phyloP scores from a whole-genome alignment of 1,140 invertebrate species.

The Chlorops oryzae region DNA sequence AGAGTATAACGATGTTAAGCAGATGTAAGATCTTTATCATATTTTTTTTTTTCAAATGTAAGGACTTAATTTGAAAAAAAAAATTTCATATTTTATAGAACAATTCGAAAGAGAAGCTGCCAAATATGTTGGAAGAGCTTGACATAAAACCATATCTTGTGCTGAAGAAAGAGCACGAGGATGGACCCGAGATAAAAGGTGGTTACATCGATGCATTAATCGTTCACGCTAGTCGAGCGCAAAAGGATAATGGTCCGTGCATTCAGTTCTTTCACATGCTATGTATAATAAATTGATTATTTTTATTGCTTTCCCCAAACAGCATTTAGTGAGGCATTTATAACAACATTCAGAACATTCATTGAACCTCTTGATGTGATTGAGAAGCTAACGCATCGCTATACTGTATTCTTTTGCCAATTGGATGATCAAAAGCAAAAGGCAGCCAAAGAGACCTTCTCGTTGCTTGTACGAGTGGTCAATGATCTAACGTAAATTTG shows the following conservation, averaged over 20 bases:
- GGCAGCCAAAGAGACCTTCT: slow-evolving; percentile 79
- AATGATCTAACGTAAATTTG: slow-evolving; percentile 86
- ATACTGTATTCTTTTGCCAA: slow-evolving; percentile 67
- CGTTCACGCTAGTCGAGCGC: slow-evolving; percentile 84
- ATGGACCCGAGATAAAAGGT: slow-evolving; percentile 82
- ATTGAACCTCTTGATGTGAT: slow-evolving; percentile 82
- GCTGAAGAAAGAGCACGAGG: slow-evolving; percentile 72
- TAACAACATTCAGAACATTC: slow-evolving; percentile 94
- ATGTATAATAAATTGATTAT: slow-evolving; percentile 17
- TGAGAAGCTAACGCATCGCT: slow-evolving; percentile 76
- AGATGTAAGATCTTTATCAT: too few relatives aligned
- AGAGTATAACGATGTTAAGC: slow-evolving; percentile 78
- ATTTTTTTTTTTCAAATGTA: too few relatives aligned
- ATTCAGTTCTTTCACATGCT: not conserved
- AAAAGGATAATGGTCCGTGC: slow-evolving; percentile 46
- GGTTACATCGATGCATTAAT: slow-evolving; percentile 87
- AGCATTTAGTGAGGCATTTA: slow-evolving; percentile 89
- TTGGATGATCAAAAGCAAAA: slow-evolving; percentile 66
- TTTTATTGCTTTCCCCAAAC: slow-evolving; percentile 26
- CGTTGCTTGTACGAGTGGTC: slow-evolving; percentile 83
- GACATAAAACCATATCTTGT: slow-evolving; percentile 75
- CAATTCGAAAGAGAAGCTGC: slow-evolving; percentile 18
- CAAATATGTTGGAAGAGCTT: slow-evolving; percentile 65
- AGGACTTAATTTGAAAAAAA: too few relatives aligned
- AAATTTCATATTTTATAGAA: too few relatives aligned